Percentiles rank a stretch among this genome's conserved stretches.
These are phyloP conservation scores for Sesamia inferens DNA, from an alignment of 2,888 invertebrate genomes.

Conservation along the genomic window DNA sequence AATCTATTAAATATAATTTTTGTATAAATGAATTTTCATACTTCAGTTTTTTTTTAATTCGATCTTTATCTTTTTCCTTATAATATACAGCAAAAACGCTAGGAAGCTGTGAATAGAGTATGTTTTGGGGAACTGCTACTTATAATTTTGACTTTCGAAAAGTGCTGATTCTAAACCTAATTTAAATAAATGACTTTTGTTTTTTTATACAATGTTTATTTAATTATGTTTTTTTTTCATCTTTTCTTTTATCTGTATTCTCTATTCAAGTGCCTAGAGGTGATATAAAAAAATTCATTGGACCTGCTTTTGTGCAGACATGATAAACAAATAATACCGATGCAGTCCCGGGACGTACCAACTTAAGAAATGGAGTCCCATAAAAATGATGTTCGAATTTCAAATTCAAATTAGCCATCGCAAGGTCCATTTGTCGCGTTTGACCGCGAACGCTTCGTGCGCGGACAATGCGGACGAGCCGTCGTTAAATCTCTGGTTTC, in stretches of 20 bases:
- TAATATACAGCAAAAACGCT: too few relatives aligned
- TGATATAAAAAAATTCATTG: neutral
- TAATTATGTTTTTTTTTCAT: neutral
- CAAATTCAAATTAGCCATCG: conserved; percentile 86
- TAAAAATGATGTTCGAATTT: conserved; percentile 75
- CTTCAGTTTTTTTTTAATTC: too few relatives aligned
- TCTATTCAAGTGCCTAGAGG: neutral
- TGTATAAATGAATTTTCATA: too few relatives aligned
- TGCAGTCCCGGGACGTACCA: conserved; percentile 56
- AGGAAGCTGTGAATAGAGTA: too few relatives aligned
- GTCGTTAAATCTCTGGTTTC: conserved; percentile 88
- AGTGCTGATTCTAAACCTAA: too few relatives aligned
- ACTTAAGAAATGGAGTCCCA: conserved; percentile 67
- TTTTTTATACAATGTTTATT: neutral
- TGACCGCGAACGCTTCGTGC: conserved; percentile 81
- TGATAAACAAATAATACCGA: conserved; percentile 61
- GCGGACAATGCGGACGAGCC: conserved; percentile 87
- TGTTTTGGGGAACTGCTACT: too few relatives aligned
- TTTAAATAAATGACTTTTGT: too few relatives aligned
- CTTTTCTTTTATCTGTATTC: neutral
- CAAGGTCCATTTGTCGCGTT: conserved; percentile 77
- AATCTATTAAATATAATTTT: neutral
- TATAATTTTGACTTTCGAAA: too few relatives aligned
- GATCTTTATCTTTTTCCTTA: too few relatives aligned
- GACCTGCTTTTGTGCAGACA: conserved; percentile 47